Evolutionary conservation across 2,888 invertebrate species (phyloP).

Genomic region (Limnephilus rhombicus): DNA sequence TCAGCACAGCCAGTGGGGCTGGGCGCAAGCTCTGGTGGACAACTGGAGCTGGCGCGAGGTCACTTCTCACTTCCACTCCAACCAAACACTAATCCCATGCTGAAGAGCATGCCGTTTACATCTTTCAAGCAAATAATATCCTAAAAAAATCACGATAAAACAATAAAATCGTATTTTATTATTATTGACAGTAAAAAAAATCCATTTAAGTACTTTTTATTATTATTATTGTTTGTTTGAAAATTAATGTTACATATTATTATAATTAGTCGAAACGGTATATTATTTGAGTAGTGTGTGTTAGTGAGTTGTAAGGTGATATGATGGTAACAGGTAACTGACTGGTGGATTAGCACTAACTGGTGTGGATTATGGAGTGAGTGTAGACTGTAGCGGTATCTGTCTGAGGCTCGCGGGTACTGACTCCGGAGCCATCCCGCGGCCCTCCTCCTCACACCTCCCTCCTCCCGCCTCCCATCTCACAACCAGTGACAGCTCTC

Average conservation of each 20-base stretch:
- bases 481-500: background rate
- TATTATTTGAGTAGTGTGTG: background rate
- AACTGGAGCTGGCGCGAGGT: background rate
- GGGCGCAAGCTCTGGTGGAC: background rate
- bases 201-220: too few species aligned
- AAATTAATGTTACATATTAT: background rate
- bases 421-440: background rate
- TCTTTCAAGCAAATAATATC: background rate
- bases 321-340: background rate
- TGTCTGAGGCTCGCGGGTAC: background rate
- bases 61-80: background rate
- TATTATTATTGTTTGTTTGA: too few species aligned
- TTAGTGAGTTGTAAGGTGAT: background rate
- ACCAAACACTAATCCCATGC: background rate
- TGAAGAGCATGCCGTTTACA: background rate
- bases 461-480: background rate
- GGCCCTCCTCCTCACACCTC: background rate
- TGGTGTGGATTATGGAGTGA: background rate
- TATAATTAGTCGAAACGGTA: background rate
- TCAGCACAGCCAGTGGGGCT: too few species aligned
- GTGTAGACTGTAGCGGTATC: background rate
- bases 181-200: background rate
- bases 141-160: too few species aligned
- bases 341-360: background rate
- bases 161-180: background rate